Evolutionary conservation across 2,113 vertebrate species (phyloP).

Genomic region (Eulacestoma nigropectus): DNA sequence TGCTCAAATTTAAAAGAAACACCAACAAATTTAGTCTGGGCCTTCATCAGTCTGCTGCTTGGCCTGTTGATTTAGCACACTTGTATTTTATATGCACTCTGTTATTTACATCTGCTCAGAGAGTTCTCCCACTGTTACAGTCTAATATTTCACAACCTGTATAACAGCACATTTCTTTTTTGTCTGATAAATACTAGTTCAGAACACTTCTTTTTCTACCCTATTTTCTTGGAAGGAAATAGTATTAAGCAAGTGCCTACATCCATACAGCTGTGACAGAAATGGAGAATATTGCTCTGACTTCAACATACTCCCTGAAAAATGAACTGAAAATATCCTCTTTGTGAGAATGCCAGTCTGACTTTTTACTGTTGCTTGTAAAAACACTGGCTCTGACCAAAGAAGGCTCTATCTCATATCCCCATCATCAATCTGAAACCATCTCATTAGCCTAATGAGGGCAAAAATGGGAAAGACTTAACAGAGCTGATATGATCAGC

Average conservation of each 20-base stretch:
- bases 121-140: not conserved
- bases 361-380: not conserved
- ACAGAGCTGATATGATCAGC: conserved; percentile 51
- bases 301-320: conserved; percentile 18
- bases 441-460: conserved; percentile 70
- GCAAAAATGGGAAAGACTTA: conserved; percentile 62
- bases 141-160: not conserved
- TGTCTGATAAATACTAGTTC: conserved; percentile 6
- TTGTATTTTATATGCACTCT: not conserved
- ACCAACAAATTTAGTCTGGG: not conserved
- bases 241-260: conserved; percentile 34
- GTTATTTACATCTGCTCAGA: not conserved
- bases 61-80: not conserved
- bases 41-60: not conserved
- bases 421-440: not conserved
- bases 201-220: not conserved
- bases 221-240: conserved; percentile 41
- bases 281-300: not conserved
- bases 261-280: conserved; percentile 33
- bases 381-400: conserved; percentile 14
- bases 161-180: not conserved
- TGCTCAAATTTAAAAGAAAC: not conserved
- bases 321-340: conserved; percentile 56
- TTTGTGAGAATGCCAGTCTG: not conserved
- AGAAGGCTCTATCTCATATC: not conserved